Evolutionary conservation across 2,888 invertebrate species (phyloP), one percentile per base, ranked within the genome.

Genomic region (Agrochola macilenta): DNA sequence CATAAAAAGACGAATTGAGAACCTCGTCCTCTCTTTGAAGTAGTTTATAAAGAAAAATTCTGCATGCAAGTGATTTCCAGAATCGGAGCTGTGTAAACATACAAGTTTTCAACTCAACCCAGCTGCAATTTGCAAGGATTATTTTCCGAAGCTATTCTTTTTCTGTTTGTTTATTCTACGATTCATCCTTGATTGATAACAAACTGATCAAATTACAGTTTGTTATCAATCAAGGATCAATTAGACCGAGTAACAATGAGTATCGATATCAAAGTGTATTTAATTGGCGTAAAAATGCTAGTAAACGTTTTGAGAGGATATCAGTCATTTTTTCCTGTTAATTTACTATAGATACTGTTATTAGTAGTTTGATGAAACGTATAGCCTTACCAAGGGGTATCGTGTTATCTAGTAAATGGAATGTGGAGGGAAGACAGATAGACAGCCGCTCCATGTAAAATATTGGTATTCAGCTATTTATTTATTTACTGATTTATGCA

Each of bases 161-260:
- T 46, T 30, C 46, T 20, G 30, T 30, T 79, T 72, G 69, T 75
- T 52, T 70, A 65, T 64, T 83, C 61, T 30, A 39, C 35, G 5
- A 5, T 35, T 35, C 35, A 5, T 5, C 35, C 30, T 30, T 30
- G 30, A 30, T 30, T 30, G 30, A 30, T 30, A 35, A 35, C 35
- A 35, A 35, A 11, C 52, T 63, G 83, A 87, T 81, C 82, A 30
- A 30, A 1, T 30, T 30, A 30, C 30, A 76, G 84, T 88, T 87
- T 84, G 77, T 72, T 65, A 63, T 79, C 87, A 82, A 87, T 88
- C 88, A 86, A 39, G 69, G 60, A 74, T 43, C 88, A 86, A 87
- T 87, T 88, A 88, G 74, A 65, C 12, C 30, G 46, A 65, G 60
- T 57, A 77, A 78, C 74, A 78, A 76, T 71, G 52, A 49, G 76